Evolutionary conservation across 1,140 invertebrate genomes (phyloP).

Genomic region (Babylonia areolata): DNA sequence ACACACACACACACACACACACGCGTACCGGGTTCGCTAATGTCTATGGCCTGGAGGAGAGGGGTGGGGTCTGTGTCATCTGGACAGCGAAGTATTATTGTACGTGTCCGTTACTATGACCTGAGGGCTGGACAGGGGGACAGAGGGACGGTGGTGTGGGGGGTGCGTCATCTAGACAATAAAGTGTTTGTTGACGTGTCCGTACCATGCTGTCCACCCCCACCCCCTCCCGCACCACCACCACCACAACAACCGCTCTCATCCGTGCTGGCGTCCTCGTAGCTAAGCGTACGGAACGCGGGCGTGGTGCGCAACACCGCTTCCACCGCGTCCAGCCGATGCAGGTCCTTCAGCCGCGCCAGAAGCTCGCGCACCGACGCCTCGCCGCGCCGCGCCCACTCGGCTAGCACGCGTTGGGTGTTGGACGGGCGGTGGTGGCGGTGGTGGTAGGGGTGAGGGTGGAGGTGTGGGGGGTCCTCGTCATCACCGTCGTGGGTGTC

Average conservation of each 20-base stretch:
- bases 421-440: slow-evolving; percentile 73
- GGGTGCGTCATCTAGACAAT: slow-evolving; percentile 61
- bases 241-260: slow-evolving; percentile 57
- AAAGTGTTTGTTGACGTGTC: slow-evolving; percentile 66
- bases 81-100: no score
- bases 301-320: slow-evolving; percentile 76
- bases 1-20: slow-evolving; percentile 21
- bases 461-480: not conserved
- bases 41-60: no score
- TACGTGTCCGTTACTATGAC: no score
- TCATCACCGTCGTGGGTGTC: not conserved
- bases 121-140: no score
- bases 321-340: slow-evolving; percentile 78
- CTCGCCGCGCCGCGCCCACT: slow-evolving; percentile 75
- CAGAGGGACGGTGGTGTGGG: no score
- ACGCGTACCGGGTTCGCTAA: no score
- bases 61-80: slow-evolving; percentile 46
- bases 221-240: slow-evolving; percentile 45
- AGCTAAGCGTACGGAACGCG: slow-evolving; percentile 71
- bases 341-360: slow-evolving; percentile 77
- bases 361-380: slow-evolving; percentile 77
- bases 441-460: no score
- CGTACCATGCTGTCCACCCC: not conserved
- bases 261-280: slow-evolving; percentile 66
- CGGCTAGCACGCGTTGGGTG: slow-evolving; percentile 77